Percentiles rank a stretch among this genome's conserved stretches.
These are phyloP conservation scores for Stenoptilia bipunctidactyla DNA, from an alignment of 2,888 invertebrate species.

Conservation along the genomic window DNA sequence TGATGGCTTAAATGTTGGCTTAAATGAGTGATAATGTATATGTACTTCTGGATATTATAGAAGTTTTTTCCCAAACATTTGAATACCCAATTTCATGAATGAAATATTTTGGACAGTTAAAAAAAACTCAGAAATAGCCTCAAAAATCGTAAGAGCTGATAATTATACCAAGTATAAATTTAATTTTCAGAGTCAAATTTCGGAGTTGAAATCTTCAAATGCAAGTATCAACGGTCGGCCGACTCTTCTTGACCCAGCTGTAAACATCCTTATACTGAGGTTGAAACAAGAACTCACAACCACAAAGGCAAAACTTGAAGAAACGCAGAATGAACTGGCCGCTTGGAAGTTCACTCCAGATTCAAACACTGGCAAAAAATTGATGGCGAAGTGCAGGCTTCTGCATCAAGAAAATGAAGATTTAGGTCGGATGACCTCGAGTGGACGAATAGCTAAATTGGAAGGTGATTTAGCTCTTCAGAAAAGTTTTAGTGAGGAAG, in stretches of 20 bases:
- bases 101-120: too few species aligned
- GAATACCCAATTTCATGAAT: too few species aligned
- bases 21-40: too few species aligned
- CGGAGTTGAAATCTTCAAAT: slow-evolving; percentile 91
- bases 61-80: too few species aligned
- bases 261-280: slow-evolving; percentile 92
- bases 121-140: too few species aligned
- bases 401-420: slow-evolving; percentile 98
- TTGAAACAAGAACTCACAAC: slow-evolving; percentile 91
- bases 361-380: slow-evolving; percentile 96
- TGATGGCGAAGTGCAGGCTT: slow-evolving; percentile 97
- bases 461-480: slow-evolving; percentile 96
- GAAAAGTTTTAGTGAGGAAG: slow-evolving; percentile 95
- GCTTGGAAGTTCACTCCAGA: slow-evolving; percentile 99
- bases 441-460: slow-evolving; percentile 93
- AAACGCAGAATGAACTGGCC: slow-evolving; percentile 96
- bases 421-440: slow-evolving; percentile 94
- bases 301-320: slow-evolving; percentile 91
- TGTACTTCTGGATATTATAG: too few species aligned
- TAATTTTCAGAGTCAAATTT: slow-evolving; percentile 85
- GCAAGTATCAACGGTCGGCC: slow-evolving; percentile 83
- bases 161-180: too few species aligned
- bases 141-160: too few species aligned
- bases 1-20: too few species aligned
- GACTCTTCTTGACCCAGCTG: slow-evolving; percentile 90